phyloP scores from a whole-genome alignment of 2,797 vertebrate genomes.

The Alosa sapidissima region DNA sequence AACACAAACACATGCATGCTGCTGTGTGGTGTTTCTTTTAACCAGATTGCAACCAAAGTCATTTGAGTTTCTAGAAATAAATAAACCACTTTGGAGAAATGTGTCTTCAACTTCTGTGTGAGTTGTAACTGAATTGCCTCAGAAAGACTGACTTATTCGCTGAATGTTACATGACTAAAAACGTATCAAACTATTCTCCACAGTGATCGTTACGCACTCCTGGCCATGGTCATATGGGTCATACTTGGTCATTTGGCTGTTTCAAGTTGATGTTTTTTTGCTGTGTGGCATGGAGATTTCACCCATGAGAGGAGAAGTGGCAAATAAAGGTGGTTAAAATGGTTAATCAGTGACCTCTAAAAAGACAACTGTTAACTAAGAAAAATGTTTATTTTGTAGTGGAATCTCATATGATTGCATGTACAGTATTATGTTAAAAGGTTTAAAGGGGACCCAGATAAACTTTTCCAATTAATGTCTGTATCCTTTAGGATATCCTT shows the following conservation, averaged over 20 bases:
- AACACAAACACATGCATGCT: neutral
- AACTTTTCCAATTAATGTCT: neutral
- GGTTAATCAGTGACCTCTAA: constrained; percentile 3
- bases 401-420: neutral
- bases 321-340: neutral
- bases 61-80: neutral
- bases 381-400: neutral
- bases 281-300: neutral
- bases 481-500: neutral
- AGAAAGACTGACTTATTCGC: neutral
- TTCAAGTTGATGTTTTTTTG: neutral
- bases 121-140: neutral
- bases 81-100: neutral
- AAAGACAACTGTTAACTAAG: constrained; percentile 2
- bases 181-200: neutral
- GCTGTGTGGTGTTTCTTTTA: neutral
- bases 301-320: neutral
- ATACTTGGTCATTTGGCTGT: neutral
- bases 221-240: neutral
- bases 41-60: neutral
- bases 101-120: neutral
- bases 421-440: neutral
- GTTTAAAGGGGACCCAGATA: neutral
- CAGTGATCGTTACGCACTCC: neutral
- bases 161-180: neutral